phyloP scores from a whole-genome alignment of 2,113 vertebrate species.

The Mugil cephalus region DNA sequence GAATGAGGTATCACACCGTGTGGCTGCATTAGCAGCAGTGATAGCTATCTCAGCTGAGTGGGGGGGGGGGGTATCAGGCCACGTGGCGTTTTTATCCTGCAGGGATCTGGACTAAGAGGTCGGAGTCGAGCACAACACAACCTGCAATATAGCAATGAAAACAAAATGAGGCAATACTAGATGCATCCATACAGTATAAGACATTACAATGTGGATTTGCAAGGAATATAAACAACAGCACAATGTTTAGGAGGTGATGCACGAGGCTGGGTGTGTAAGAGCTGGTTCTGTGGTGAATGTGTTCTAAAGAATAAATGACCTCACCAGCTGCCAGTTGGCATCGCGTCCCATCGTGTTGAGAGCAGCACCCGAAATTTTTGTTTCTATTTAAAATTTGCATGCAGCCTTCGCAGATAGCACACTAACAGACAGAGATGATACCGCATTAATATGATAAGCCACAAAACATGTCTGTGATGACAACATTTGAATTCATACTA shows the following conservation, averaged over 20 bases:
- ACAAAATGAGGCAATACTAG: slow-evolving; percentile 5
- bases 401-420: not conserved
- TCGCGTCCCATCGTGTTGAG: not conserved
- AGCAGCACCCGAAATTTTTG: no score
- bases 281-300: no score
- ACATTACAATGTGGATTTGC: not conserved
- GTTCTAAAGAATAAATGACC: no score
- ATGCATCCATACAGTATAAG: not conserved
- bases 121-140: slow-evolving; percentile 7
- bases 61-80: slow-evolving; percentile 44
- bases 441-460: not conserved
- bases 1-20: slow-evolving; percentile 19
- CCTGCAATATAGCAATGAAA: not conserved
- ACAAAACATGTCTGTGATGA: not conserved
- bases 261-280: no score
- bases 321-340: no score
- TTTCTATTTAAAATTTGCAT: not conserved
- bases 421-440: not conserved
- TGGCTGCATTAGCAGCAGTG: slow-evolving; percentile 55
- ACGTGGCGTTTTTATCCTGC: slow-evolving; percentile 47
- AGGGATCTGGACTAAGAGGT: slow-evolving; percentile 48
- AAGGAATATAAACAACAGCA: not conserved
- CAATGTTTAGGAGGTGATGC: no score
- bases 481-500: no score
- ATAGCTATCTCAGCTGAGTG: slow-evolving; percentile 67